phyloP scores from a whole-genome alignment of 2,113 vertebrate genomes.

The Oenanthe melanoleuca region DNA sequence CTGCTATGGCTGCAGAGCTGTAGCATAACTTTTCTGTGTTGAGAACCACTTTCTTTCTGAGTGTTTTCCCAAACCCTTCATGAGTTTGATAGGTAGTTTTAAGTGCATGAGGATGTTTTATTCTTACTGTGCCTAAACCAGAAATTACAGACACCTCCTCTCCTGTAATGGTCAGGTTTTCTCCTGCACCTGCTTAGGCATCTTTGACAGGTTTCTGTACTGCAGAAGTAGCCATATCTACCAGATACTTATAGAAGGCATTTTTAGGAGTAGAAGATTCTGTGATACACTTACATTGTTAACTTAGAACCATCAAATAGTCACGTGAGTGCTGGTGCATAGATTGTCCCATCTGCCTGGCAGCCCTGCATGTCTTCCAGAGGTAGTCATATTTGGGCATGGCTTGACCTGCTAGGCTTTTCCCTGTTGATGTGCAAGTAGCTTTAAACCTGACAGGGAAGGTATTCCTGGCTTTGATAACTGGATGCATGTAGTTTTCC shows the following conservation, averaged over 20 bases:
- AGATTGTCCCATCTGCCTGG: background rate
- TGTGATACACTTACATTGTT: background rate
- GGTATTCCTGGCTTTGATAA: background rate
- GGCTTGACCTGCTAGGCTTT: background rate
- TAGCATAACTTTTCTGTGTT: background rate
- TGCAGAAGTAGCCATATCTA: rapidly evolving
- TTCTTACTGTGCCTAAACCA: background rate
- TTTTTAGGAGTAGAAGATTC: background rate
- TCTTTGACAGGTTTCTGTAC: background rate
- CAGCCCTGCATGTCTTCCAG: background rate
- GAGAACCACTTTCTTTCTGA: background rate
- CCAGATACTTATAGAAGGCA: background rate
- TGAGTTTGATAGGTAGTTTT: background rate
- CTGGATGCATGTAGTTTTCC: rapidly evolving
- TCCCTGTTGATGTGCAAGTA: background rate
- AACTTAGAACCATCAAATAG: background rate
- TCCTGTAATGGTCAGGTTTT: background rate
- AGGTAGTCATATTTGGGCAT: rapidly evolving
- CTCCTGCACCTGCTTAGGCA: background rate
- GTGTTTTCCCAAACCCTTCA: background rate
- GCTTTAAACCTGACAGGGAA: background rate
- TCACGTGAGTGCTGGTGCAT: rapidly evolving
- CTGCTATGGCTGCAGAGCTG: background rate
- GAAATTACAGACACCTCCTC: background rate
- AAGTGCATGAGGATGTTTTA: background rate